Conservation (phyloP, 2,888 invertebrate species). For the Rhagonycha lutea region DNA sequence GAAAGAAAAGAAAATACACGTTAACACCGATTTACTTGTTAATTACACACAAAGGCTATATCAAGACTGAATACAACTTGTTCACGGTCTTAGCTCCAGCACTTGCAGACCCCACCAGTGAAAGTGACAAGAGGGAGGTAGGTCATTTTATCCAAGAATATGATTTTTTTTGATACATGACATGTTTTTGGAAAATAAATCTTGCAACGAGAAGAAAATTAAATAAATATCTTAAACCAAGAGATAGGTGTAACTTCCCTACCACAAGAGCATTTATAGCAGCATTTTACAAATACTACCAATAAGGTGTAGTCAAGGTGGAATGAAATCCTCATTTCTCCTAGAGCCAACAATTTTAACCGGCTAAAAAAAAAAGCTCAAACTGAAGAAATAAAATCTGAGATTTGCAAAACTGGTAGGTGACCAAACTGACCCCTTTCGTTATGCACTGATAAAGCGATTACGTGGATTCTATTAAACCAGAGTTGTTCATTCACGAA, state of each 20-base stretch:
- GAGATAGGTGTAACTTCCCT: no score
- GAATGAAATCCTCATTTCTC: no score
- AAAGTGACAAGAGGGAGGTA: constrained; percentile 32
- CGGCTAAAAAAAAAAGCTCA: neutral
- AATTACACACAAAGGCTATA: constrained; percentile 21
- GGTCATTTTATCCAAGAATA: constrained; percentile 4
- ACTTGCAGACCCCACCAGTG: constrained; percentile 34
- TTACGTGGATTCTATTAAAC: neutral
- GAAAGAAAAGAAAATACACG: neutral
- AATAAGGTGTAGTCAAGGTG: no score
- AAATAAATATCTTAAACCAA: no score
- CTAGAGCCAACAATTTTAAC: neutral
- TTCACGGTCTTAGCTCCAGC: constrained; percentile 32
- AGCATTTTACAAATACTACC: no score
- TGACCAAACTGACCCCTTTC: neutral
- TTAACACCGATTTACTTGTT: neutral
- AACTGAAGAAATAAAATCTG: neutral
- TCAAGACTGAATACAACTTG: constrained; percentile 31
- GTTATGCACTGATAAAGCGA: neutral
- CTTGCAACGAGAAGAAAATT: neutral
- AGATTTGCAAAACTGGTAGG: neutral
- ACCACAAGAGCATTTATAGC: no score
- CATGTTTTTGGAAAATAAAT: neutral
- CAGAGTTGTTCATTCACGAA: neutral
- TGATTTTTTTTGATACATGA: neutral